A percentile compares a stretch with the other conserved stretches of the same genome.
phyloP scores from a whole-genome alignment of 2,113 vertebrate genomes.

The Myotis davidii region DNA sequence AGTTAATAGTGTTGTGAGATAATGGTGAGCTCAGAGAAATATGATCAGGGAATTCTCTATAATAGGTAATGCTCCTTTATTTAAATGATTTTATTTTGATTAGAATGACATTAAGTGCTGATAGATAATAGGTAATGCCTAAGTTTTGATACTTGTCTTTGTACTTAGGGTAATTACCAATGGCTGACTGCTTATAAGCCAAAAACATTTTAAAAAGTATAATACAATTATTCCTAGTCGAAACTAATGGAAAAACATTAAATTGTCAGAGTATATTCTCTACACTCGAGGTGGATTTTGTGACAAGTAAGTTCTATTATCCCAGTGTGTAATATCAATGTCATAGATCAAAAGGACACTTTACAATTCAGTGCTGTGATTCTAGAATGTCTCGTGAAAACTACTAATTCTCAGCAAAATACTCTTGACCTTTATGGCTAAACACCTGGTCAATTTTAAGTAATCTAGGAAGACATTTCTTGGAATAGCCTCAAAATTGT shows the following conservation, averaged over 20 bases:
- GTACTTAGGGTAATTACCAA: conserved; percentile 16
- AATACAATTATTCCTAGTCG: conserved; percentile 18
- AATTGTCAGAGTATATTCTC: conserved; percentile 44
- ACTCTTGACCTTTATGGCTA: conserved; percentile 58
- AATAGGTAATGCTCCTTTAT: background rate
- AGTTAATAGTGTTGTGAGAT: background rate
- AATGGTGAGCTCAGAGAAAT: conserved; percentile 23
- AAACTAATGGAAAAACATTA: conserved; percentile 49
- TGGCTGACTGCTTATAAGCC: background rate
- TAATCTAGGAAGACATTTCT: conserved; percentile 57
- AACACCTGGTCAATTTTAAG: conserved; percentile 57
- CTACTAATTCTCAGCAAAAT: conserved; percentile 47
- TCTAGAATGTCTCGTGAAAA: conserved; percentile 42
- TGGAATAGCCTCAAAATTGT: conserved; percentile 52
- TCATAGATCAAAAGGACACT: conserved; percentile 29
- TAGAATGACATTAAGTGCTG: conserved; percentile 48
- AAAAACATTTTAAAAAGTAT: conserved; percentile 53
- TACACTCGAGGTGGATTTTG: background rate
- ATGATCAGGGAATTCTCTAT: background rate
- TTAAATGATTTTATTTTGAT: conserved; percentile 60
- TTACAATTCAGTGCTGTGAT: conserved; percentile 21
- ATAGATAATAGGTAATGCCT: background rate
- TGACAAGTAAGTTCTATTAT: conserved; percentile 42
- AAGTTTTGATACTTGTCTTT: conserved; percentile 38
- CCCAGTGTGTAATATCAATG: background rate